Evolutionary conservation across 2,797 vertebrate genomes (phyloP).

Genomic region (Enteromius treurensis): DNA sequence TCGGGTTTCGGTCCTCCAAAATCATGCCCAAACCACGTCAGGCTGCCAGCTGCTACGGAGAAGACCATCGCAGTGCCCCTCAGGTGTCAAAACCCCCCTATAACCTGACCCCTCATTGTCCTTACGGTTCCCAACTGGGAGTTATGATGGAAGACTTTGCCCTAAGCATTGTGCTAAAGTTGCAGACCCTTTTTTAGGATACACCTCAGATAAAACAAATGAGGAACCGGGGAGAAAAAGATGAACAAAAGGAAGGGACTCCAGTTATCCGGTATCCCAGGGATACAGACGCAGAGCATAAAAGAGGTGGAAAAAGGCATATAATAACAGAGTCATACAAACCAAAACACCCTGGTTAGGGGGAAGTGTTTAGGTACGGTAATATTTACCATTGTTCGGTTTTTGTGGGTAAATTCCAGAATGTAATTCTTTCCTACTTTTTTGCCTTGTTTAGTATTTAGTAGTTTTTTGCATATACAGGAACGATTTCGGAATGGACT

Average conservation of each 20-base stretch:
- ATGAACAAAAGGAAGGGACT: slow-evolving; percentile 25
- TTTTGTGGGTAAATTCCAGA: not conserved
- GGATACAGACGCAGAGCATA: not conserved
- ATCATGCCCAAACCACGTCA: slow-evolving; percentile 24
- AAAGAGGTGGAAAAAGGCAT: not conserved
- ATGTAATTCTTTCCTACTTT: not conserved
- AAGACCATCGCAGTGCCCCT: slow-evolving; percentile 48
- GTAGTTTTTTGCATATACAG: not conserved
- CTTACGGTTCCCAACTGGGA: slow-evolving; percentile 40
- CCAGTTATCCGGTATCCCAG: slow-evolving; percentile 17
- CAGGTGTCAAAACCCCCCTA: slow-evolving; percentile 29
- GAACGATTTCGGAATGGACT: no score
- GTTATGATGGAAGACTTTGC: slow-evolving; percentile 51
- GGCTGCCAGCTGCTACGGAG: slow-evolving; percentile 49
- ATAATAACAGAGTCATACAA: not conserved
- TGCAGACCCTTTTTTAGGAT: slow-evolving; percentile 46
- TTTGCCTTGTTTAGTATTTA: not conserved
- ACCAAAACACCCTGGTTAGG: not conserved
- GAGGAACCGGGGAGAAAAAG: not conserved
- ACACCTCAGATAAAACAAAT: slow-evolving; percentile 42
- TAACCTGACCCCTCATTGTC: slow-evolving; percentile 52
- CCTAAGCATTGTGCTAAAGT: slow-evolving; percentile 52
- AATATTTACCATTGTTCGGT: not conserved
- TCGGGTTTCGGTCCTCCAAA: slow-evolving; percentile 48
- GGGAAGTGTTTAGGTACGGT: not conserved